Base-by-base conservation (phyloP, 1,140 invertebrate species). In the Zaprionus nigranus region DNA sequence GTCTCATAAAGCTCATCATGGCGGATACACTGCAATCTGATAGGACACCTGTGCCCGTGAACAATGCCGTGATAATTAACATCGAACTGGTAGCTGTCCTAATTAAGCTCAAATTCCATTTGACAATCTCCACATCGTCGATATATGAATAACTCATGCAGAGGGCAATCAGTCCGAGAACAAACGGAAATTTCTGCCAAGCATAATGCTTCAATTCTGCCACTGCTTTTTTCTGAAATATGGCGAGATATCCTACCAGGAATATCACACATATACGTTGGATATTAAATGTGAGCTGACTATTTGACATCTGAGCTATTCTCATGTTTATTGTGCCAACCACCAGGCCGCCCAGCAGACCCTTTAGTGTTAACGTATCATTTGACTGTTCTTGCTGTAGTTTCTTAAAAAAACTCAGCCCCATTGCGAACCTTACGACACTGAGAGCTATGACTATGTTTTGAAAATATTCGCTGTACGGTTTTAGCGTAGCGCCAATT, bases 21-120 rank as follows among this genome's bases (percentile, higher is more conserved):
- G 56, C 7, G 12, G 65, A 69, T 5, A 69, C 12, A 1, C 36
- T 5, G 11, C 28, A 54, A 22, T 58, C 71, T 17, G 26, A 20
- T 1, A 28, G 17, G 22, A 7, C 20, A 20, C 20, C 26, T 9
- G 58, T 28, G 22, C 26, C 12, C 7, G 49, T 17, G 4, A 43
- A 0, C 38, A 71, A 26, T 1, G 24, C 54, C 22, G 43, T 6
- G 2, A 65, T 1, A 54, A 71, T 70, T 11, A 71, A 5, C 13
- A 43, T 1, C 0, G 43, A 38, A 24, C 20, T 51, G 3, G 20
- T 24, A 20, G 17, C 46, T 12, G 46, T 51, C 4, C 46, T 20
- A 5, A 51, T 51, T 20, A 51, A 5, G 20, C 46, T 17, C 11
- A 51, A 51, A 22, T 51, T 51, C 20, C 22, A 51, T 11, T 51